Evolutionary conservation across 2,797 vertebrate genomes (phyloP).

Genomic region (Phaenicophaeus curvirostris): DNA sequence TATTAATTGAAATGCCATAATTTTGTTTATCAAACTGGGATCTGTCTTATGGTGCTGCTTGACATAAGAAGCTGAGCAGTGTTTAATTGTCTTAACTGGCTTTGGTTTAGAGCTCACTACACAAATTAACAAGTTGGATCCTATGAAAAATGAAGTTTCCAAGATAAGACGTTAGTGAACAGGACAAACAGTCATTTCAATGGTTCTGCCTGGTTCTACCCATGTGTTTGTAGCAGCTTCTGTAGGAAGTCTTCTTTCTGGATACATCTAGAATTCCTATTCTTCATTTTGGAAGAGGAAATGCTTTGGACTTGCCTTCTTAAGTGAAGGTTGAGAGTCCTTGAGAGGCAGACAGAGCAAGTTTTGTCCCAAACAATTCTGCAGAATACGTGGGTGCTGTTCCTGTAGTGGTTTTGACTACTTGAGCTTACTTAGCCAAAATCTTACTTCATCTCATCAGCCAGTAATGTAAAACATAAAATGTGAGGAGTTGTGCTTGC

Average conservation of each 20-base stretch:
- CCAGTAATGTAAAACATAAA: neutral
- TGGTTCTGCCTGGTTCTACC: neutral
- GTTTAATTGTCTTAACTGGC: neutral
- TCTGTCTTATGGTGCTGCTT: neutral
- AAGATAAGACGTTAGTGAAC: neutral
- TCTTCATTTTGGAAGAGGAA: neutral
- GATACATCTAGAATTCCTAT: neutral
- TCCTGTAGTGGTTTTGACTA: neutral
- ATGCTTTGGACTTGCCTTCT: neutral
- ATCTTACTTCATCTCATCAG: neutral
- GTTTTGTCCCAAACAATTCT: neutral
- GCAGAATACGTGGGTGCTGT: neutral
- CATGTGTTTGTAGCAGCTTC: neutral
- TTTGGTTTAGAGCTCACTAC: neutral
- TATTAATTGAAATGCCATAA: neutral
- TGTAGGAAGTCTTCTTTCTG: neutral
- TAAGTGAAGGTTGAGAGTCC: neutral
- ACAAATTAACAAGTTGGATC: neutral
- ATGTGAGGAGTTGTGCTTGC: neutral
- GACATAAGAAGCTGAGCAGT: neutral
- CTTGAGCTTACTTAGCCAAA: neutral
- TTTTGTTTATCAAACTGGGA: neutral
- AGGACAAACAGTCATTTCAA: neutral
- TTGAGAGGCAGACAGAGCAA: neutral
- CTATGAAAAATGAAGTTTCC: neutral